Evolutionary conservation across 2,113 vertebrate species (phyloP), one percentile per base, ranked within the genome.

Genomic region (Echinops telfairi): DNA sequence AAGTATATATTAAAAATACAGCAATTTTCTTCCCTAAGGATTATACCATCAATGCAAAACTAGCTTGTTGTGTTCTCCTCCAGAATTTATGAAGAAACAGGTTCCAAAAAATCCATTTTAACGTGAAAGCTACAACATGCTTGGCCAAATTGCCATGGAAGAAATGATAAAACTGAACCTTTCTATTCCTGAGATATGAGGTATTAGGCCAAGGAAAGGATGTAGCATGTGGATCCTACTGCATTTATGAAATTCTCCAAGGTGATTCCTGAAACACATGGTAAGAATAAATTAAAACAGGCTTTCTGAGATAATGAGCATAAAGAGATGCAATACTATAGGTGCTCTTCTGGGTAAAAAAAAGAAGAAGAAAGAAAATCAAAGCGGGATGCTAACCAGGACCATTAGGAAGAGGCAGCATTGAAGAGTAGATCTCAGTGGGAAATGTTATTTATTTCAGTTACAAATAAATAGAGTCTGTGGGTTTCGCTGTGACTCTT

Each of bases 371-470:
- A 53, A 53, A 53, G 47, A 53, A 82, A 85, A 95, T 92, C 84
- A 86, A 84, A 95, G 40, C n/a, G 0, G 47, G 88, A 93, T 31
- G 53, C 53, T 95, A 68, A 87, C 33, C 29, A 66, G 58, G 15
- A 90, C 94, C 92, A 78, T 95, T 88, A 91, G 80, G 43, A 62
- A 93, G 47, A 23, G 85, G 86, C 96, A 92, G 36, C 89, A 93
- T 77, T 81, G 86, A 73, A 77, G 71, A 95, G 88, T 38, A 92
- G 58, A 91, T 20, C 25, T 92, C 9, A 88, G 88, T 76, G 33
- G 12, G 27, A 94, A 82, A 97, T 96, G 93, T 47, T 47, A 95
- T 91, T 95, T 95, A 68, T 88, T 73, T 91, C 5, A 96, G 2
- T 90, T 94, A 89, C 91, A 91, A 92, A 96, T 94, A 25, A 91